A percentile compares a stretch with the other conserved stretches of the same genome.
Conservation (phyloP, 2,113 vertebrate genomes). For the Clarias magur region DNA sequence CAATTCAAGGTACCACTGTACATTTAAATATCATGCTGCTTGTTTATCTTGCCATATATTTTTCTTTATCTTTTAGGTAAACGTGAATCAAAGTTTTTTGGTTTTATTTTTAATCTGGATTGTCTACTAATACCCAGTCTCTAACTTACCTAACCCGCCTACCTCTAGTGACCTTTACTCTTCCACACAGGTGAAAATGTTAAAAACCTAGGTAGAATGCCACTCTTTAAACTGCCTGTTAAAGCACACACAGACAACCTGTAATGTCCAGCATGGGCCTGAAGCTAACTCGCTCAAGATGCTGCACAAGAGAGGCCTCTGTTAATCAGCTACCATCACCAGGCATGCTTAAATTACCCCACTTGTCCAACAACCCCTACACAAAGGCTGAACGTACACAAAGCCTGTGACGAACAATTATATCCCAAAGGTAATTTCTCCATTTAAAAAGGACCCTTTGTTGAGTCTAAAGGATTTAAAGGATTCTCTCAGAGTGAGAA, state of each 20-base stretch:
- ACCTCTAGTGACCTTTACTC: not conserved
- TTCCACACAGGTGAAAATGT: not conserved
- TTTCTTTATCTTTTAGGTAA: too few relatives aligned
- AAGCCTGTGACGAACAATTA: not conserved
- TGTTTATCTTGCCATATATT: too few relatives aligned
- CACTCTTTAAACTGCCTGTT: not conserved
- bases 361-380: conserved; percentile 47
- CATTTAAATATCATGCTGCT: too few relatives aligned
- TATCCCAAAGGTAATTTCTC: conserved; percentile 62
- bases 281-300: conserved; percentile 75
- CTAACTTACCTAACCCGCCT: not conserved
- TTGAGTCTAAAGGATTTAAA: conserved; percentile 54
- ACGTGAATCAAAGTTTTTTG: too few relatives aligned
- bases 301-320: conserved; percentile 54
- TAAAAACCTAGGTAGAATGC: not conserved
- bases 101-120: too few relatives aligned
- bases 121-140: not conserved
- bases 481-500: conserved; percentile 51
- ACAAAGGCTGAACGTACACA: conserved; percentile 15
- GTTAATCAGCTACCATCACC: conserved; percentile 70
- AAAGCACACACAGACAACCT: conserved; percentile 11
- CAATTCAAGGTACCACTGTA: too few relatives aligned
- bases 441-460: conserved; percentile 60
- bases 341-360: conserved; percentile 52
- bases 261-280: conserved; percentile 58